Base-by-base conservation (phyloP, 1,140 invertebrate species). In the Babylonia areolata region DNA sequence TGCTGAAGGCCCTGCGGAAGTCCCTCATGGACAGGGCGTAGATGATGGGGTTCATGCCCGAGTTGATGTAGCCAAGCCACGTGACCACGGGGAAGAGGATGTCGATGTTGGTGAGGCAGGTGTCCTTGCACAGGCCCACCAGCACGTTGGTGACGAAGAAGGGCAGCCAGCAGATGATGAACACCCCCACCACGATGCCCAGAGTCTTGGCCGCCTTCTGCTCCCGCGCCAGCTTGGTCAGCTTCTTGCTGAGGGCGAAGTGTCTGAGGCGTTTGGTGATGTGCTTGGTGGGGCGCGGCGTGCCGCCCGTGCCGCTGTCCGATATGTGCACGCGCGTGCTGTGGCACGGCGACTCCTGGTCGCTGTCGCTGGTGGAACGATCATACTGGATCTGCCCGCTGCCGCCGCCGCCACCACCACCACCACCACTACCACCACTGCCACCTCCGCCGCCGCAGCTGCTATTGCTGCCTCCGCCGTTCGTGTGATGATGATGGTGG, bases 161-260 rank as follows among this genome's bases (percentile, higher is more conserved):
- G 2, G 99, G 99, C 51, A 99, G 95, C 99, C 98, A 99, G 93
- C 98, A 99, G 84, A 99, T 95, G 28, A 97, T 97, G 92, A 99
- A 99, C 1, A 98, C 98, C 86, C 97, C 98, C 81, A 99, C 99
- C 9, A 95, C 95, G 84, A 99, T 99, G 23, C 98, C 98, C 84
- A 99, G 95, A 0, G 98, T 99, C 33, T 98, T 98, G 81, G 98
- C 98, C 3, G 98, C 98, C 93, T 99, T 99, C 75, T 97, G 96
- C 91, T 98, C 98, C 90, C 98, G 97, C 0, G 91, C 93, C 28
- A 91, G 78, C 88, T 93, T 94, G 40, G 90, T 93, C 58, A 93
- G 46, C 87, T 92, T 92, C 88, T 92, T 93, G 83, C 91, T 93
- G n/a, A 93, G 87, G 11, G 92, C 92, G 86, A 93, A 92, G 46